Evolutionary conservation across 2,113 vertebrate species (phyloP).

Genomic region (Mesitornis unicolor): DNA sequence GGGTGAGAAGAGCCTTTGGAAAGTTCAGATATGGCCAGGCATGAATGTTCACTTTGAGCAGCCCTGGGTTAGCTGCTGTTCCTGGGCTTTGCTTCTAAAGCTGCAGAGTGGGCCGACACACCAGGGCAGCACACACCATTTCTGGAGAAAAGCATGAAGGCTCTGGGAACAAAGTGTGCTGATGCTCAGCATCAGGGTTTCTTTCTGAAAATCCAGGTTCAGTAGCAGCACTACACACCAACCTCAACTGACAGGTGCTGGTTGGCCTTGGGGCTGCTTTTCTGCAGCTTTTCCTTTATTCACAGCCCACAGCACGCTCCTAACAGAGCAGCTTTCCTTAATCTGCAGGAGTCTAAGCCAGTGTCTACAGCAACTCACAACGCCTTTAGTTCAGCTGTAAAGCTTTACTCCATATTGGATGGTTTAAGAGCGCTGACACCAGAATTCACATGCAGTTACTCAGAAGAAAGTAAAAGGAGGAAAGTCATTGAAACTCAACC

Average conservation of each 20-base stretch:
- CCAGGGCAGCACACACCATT: background rate
- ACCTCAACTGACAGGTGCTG: background rate
- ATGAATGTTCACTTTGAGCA: background rate
- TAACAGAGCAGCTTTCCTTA: background rate
- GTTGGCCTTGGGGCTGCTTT: background rate
- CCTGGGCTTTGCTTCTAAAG: background rate
- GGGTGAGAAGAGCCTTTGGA: background rate
- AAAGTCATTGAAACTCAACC: background rate
- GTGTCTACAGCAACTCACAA: background rate
- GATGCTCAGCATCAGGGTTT: background rate
- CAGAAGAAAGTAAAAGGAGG: background rate
- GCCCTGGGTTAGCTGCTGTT: background rate
- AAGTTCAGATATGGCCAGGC: accelerated
- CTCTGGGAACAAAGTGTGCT: accelerated
- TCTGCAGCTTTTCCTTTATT: background rate
- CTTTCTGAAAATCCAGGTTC: background rate
- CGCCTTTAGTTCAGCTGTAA: background rate
- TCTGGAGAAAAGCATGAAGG: background rate
- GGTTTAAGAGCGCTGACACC: background rate
- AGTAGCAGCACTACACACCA: background rate
- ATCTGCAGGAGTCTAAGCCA: background rate
- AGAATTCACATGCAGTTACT: background rate
- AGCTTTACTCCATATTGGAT: too few relatives aligned
- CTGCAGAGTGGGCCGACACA: accelerated
- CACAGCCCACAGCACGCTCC: background rate